A percentile compares a stretch with the other conserved stretches of the same genome.
These are phyloP conservation scores for Chelon auratus DNA, from an alignment of 2,797 vertebrate species.

Conservation along the genomic window DNA sequence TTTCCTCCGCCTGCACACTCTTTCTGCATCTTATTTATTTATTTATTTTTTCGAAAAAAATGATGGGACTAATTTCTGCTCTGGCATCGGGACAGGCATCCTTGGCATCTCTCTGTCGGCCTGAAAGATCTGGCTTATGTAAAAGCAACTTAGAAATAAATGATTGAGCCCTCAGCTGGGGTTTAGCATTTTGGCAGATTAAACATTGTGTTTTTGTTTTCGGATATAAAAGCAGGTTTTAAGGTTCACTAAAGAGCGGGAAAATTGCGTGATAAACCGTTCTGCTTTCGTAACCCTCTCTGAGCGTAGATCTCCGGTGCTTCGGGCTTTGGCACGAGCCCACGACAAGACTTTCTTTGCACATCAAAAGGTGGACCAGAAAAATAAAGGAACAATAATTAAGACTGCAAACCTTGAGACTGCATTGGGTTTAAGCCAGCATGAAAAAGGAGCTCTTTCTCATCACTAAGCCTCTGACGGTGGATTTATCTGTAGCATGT, in stretches of 20 bases:
- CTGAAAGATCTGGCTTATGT: slow-evolving; percentile 32
- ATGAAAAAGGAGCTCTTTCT: background rate
- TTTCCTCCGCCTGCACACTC: background rate
- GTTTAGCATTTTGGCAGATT: slow-evolving; percentile 23
- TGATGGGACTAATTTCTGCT: slow-evolving; percentile 24
- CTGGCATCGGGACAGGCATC: slow-evolving; percentile 38
- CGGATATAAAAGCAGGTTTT: slow-evolving; percentile 18
- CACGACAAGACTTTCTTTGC: slow-evolving; percentile 19
- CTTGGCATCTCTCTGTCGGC: slow-evolving; percentile 28
- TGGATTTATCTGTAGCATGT: background rate
- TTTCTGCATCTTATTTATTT: slow-evolving; percentile 12
- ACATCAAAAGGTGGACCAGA: slow-evolving; percentile 21
- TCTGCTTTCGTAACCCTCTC: slow-evolving; percentile 4
- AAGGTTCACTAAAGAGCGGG: slow-evolving; percentile 24
- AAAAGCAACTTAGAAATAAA: slow-evolving; percentile 56
- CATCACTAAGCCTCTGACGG: background rate
- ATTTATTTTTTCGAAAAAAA: slow-evolving; percentile 8
- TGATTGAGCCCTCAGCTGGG: slow-evolving; percentile 36
- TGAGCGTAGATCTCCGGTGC: slow-evolving; percentile 23
- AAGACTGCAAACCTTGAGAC: slow-evolving; percentile 10
- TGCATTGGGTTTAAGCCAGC: slow-evolving; percentile 1
- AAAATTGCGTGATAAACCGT: slow-evolving; percentile 15
- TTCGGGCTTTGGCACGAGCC: slow-evolving; percentile 9
- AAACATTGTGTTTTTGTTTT: slow-evolving; percentile 29
- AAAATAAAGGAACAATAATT: slow-evolving; percentile 1